These are phyloP conservation scores for Diorhabda elongata DNA, from an alignment of 1,140 invertebrate genomes.

Conservation along the genomic window DNA sequence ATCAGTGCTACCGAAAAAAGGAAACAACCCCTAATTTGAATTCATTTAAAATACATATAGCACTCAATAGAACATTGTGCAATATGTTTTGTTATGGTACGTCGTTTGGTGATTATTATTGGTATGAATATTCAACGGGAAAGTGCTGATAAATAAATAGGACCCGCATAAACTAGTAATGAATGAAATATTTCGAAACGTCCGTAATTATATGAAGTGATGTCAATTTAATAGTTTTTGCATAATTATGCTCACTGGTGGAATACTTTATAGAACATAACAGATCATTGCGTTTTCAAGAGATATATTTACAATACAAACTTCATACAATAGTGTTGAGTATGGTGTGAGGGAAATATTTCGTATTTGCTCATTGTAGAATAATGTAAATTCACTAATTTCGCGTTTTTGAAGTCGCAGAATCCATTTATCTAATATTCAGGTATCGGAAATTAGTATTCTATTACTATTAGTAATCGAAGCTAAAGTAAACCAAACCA, in stretches of 20 bases:
- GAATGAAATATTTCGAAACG: neutral
- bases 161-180: neutral
- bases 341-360: no score
- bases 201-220: neutral
- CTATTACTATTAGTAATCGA: no score
- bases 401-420: no score
- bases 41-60: neutral
- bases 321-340: no score
- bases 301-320: no score
- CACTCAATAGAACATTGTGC: neutral
- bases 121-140: neutral
- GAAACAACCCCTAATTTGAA: conserved; percentile 1
- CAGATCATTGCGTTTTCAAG: no score
- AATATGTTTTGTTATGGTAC: neutral
- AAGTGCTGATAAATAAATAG: neutral
- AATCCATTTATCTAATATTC: no score
- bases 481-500: no score
- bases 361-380: no score
- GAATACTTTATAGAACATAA: no score
- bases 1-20: neutral
- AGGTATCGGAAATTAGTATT: no score
- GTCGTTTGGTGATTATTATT: conserved; percentile 1
- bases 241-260: neutral
- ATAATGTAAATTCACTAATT: no score
- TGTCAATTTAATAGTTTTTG: neutral